Evolutionary conservation across 35 echinoderm and acorn worm species (phyloP), one percentile per base, ranked within the genome.

Genomic region (Ophiothrix spiculata): DNA sequence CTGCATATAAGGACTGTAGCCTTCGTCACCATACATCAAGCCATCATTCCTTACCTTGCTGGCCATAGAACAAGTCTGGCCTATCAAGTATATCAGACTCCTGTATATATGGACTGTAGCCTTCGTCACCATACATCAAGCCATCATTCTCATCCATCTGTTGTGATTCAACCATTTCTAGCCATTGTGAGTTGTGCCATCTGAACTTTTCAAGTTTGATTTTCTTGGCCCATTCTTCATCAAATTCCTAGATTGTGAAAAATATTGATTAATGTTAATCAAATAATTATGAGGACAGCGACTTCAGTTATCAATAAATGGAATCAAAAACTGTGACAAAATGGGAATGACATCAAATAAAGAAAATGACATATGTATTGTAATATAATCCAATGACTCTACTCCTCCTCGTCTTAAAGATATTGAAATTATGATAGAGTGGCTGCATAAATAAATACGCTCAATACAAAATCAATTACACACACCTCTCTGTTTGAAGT

Each of bases 181-280:
- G 77, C 95, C 95, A 98, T 82, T 98, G 95, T 13, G 95, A 98
- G 88, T 98, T 98, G 80, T 98, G 95, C 95, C 95, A 98, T 28
- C 95, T 88, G 86, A 98, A 98, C 79, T 98, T 98, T 77, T 98
- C 95, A 23, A 98, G 88, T 36, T 98, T 93, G 60, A 98, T 98
- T 64, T 98, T 98, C 88, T 87, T 84, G 31, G 95, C 92, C 88
- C 95, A 98, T 64, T 98, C 95, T 60, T 98, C 88, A 82, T 98
- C 95, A 89, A 98, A 98, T 80, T 98, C 95, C 95, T 98, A 54
- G 45, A 54, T 54, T 21, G 21, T 54, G 45, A 54, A 54, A 54
- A 21, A 37, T 23, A 79, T 34, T n/a, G n/a, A n/a, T n/a, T n/a
- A n/a, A n/a, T n/a, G n/a, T n/a, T n/a, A n/a, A n/a, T n/a, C n/a